Evolutionary conservation across 2,797 vertebrate species (phyloP), one percentile per base, ranked within the genome.

Genomic region (Acipenser ruthenus): DNA sequence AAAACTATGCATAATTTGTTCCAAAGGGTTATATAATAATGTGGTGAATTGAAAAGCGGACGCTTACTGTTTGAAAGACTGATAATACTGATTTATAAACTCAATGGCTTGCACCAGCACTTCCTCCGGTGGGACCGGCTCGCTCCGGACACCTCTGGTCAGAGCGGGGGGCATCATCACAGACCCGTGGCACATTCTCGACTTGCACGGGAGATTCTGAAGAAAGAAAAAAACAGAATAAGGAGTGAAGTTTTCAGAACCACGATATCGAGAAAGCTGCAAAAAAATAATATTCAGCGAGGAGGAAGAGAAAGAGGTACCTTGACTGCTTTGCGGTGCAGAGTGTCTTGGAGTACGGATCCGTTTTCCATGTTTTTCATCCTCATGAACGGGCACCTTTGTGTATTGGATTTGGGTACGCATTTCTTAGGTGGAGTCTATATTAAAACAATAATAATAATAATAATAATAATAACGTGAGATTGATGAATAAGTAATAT

Each of bases 21-120:
- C 2, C 23, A 37, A 37, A 37, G 23, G 4, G 23, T 37, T 37
- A 4, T 37, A 37, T 37, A 37, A 37, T 37, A 37, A 37, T 37
- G 2, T 3, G 56, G 11, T 47, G 53, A 64, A n/a, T 47, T 59
- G 47, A 12, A n/a, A 13, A 11, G 7, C 7, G 49, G 18, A 48
- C 49, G 10, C 90, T 83, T 84, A 94, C 93, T 79, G 86, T 90
- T 92, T 92, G 69, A 89, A 84, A 1, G 89, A 89, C n/a, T 65
- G 65, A 48, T 92, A 93, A 82, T 90, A 94, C 70, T 91, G 90
- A 71, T 89, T 90, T 75, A 94, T 67, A 67, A 94, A 93, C 64
- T 93, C 91, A 0, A 84, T 67, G 10, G 92, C 93, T 78, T 91
- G 90, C 70, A 84, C 83, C 63, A 94, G 82, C 59, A 92, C 73